Evolutionary conservation across 2,113 vertebrate genomes (phyloP).

Genomic region (Scortum barcoo): DNA sequence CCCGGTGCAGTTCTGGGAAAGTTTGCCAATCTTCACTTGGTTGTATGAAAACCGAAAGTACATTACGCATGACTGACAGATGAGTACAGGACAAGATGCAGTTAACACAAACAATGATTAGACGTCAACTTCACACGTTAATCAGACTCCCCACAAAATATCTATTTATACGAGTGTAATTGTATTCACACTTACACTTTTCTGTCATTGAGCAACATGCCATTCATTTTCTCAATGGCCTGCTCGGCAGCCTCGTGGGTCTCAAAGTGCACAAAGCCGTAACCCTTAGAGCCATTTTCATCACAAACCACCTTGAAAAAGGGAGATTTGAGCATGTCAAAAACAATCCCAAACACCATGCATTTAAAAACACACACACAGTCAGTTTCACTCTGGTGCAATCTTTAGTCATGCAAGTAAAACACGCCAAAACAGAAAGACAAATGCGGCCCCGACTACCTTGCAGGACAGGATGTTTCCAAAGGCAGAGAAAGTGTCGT

Average conservation of each 20-base stretch:
- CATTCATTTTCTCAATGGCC: slow-evolving; percentile 99
- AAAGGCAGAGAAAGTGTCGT: slow-evolving; percentile 99
- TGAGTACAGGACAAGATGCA: slow-evolving; percentile 48
- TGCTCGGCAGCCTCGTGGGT: slow-evolving; percentile 99
- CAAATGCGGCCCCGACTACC: slow-evolving; percentile 79
- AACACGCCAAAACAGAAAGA: neutral
- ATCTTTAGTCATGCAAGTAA: slow-evolving; percentile 55
- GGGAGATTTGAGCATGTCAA: slow-evolving; percentile 74
- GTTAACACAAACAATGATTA: slow-evolving; percentile 35
- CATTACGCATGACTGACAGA: neutral
- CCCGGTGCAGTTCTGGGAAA: too few species aligned
- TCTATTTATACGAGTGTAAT: neutral
- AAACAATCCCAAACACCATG: slow-evolving; percentile 61
- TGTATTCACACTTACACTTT: slow-evolving; percentile 94
- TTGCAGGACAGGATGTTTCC: slow-evolving; percentile 99
- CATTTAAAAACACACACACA: slow-evolving; percentile 51
- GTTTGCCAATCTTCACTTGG: neutral
- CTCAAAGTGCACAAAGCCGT: slow-evolving; percentile 99
- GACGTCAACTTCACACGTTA: slow-evolving; percentile 9
- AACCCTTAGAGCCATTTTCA: slow-evolving; percentile 99
- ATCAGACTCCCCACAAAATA: neutral
- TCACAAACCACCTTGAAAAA: slow-evolving; percentile 96
- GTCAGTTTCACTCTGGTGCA: neutral
- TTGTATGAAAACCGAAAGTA: neutral
- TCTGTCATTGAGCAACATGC: slow-evolving; percentile 99